phyloP scores from a whole-genome alignment of 1,140 invertebrate genomes.

The Polyergus mexicanus region DNA sequence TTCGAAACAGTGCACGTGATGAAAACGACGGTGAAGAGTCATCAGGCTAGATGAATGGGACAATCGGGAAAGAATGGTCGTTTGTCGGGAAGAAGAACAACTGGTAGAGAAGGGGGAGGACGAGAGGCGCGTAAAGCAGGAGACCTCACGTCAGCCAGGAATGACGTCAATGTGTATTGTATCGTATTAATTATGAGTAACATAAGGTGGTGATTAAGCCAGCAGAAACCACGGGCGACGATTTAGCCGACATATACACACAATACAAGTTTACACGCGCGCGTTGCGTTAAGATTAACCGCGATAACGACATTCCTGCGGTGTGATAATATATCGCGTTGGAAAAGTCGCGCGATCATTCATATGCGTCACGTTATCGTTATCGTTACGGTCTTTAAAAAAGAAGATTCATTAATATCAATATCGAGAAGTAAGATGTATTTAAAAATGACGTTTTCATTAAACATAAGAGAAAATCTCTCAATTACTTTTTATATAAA shows the following conservation, averaged over 20 bases:
- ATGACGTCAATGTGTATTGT: constrained; percentile 45
- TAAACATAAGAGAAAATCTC: too few species aligned
- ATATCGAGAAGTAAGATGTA: not conserved
- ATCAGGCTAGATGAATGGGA: constrained; percentile 36
- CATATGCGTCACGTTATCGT: constrained; percentile 14
- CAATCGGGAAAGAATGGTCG: constrained; percentile 26
- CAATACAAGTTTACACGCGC: constrained; percentile 1
- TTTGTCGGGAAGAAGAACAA: constrained; percentile 39
- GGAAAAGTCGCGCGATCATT: constrained; percentile 19
- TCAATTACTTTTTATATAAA: too few species aligned
- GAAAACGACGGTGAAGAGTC: constrained; percentile 9
- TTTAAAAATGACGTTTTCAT: not conserved
- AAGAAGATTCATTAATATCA: not conserved
- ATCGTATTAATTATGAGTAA: constrained; percentile 47
- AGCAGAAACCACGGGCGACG: constrained; percentile 28
- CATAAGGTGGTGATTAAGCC: constrained; percentile 38
- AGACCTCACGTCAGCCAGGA: not conserved
- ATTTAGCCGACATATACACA: constrained; percentile 20
- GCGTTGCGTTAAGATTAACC: constrained; percentile 46
- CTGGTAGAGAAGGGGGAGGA: not conserved
- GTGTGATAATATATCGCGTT: constrained; percentile 38
- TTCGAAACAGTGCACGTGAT: constrained; percentile 22
- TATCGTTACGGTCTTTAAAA: not conserved
- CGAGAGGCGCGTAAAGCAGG: not conserved
- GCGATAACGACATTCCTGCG: constrained; percentile 33